Evolutionary conservation across 2,113 vertebrate genomes (phyloP).

Genomic region (Nanorana parkeri): DNA sequence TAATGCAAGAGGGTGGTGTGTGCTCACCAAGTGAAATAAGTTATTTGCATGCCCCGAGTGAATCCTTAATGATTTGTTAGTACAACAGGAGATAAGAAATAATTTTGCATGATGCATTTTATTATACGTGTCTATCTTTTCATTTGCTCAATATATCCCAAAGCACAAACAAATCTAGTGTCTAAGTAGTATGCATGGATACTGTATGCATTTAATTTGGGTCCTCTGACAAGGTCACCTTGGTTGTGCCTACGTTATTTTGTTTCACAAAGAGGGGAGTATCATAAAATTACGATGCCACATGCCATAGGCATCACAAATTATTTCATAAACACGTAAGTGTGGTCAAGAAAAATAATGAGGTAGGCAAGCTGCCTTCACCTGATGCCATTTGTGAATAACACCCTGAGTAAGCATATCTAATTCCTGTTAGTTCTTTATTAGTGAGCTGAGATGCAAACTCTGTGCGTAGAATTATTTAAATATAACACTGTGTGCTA

Average conservation of each 20-base stretch:
- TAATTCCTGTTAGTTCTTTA: too few species aligned
- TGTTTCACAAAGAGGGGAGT: not conserved
- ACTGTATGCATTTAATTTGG: not conserved
- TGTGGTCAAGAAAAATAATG: conserved; percentile 18
- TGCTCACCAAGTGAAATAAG: conserved; percentile 21
- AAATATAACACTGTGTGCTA: too few species aligned
- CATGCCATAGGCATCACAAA: conserved; percentile 54
- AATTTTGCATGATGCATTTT: conserved; percentile 31
- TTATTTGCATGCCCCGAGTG: conserved; percentile 22
- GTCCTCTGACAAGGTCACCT: conserved; percentile 21
- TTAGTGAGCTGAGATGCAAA: too few species aligned
- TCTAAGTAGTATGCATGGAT: not conserved
- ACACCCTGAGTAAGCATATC: too few species aligned
- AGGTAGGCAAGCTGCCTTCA: not conserved
- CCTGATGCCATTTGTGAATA: too few species aligned
- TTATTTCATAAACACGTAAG: not conserved
- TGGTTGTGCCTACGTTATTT: not conserved
- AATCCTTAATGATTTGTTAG: conserved; percentile 54
- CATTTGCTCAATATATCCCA: not conserved
- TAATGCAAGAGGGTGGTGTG: conserved; percentile 24
- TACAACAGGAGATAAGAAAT: not conserved
- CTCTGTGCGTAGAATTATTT: too few species aligned
- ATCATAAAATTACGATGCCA: conserved; percentile 17
- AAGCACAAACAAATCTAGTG: conserved; percentile 5
- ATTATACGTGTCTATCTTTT: conserved; percentile 1